Evolutionary conservation across 2,113 vertebrate species (phyloP).

Genomic region (Aptenodytes forsteri): DNA sequence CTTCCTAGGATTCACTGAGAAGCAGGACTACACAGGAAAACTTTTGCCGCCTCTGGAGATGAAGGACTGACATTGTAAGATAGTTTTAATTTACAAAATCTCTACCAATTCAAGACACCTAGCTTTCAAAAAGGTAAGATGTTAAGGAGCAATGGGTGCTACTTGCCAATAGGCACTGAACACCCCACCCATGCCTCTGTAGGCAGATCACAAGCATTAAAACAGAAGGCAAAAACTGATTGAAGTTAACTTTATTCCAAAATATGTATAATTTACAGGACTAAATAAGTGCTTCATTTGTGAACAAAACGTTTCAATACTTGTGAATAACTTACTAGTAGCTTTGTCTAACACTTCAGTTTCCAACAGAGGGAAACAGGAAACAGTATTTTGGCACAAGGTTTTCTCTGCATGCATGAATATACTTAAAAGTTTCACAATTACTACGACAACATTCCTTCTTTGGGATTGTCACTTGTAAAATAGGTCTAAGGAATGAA

Average conservation of each 20-base stretch:
- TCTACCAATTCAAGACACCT: not conserved
- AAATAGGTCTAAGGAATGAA: slow-evolving; percentile 16
- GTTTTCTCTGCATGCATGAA: slow-evolving; percentile 61
- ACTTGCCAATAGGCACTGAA: not conserved
- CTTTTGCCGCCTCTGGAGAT: not conserved
- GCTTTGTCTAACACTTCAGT: slow-evolving; percentile 26
- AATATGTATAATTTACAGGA: slow-evolving; percentile 60
- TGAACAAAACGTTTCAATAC: slow-evolving; percentile 33
- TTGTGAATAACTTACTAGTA: slow-evolving; percentile 46
- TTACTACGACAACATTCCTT: slow-evolving; percentile 52
- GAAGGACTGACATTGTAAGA: not conserved
- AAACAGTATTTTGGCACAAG: slow-evolving; percentile 43
- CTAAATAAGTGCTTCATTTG: slow-evolving; percentile 45
- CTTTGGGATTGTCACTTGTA: slow-evolving; percentile 61
- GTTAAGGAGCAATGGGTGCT: not conserved
- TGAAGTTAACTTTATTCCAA: slow-evolving; percentile 60
- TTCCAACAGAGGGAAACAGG: slow-evolving; percentile 28
- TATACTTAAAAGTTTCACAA: slow-evolving; percentile 38
- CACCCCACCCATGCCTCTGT: not conserved
- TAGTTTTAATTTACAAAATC: not conserved
- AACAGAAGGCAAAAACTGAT: slow-evolving; percentile 40
- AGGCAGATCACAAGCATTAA: not conserved
- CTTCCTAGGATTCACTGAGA: not conserved
- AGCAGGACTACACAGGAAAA: not conserved
- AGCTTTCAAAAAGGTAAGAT: not conserved